phyloP scores from a whole-genome alignment of 2,797 vertebrate genomes.

The Fundulus diaphanus region DNA sequence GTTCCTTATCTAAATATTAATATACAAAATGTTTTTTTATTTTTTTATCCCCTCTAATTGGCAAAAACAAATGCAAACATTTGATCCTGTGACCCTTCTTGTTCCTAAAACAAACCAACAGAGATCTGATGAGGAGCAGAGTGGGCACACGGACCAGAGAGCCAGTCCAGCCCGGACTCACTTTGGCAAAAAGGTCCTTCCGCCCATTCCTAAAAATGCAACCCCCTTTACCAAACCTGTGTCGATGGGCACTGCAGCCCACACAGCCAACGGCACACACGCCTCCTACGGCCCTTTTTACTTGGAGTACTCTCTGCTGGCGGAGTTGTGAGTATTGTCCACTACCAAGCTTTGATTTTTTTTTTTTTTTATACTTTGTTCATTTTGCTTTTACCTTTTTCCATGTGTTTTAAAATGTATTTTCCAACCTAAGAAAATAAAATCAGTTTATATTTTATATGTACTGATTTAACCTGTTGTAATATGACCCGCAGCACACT shows the following conservation, averaged over 20 bases:
- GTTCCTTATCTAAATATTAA: neutral
- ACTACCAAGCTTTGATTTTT: neutral
- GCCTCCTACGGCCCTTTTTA: slow-evolving; percentile 98
- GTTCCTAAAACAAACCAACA: slow-evolving; percentile 57
- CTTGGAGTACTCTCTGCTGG: slow-evolving; percentile 96
- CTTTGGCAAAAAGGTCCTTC: slow-evolving; percentile 90
- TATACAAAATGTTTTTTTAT: neutral
- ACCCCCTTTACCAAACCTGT: slow-evolving; percentile 91
- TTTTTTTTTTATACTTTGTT: neutral
- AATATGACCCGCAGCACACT: slow-evolving; percentile 85
- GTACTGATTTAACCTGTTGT: slow-evolving; percentile 25
- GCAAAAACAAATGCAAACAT: neutral
- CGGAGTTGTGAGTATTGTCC: slow-evolving; percentile 91
- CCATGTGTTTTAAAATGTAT: too few species aligned
- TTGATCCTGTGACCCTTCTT: slow-evolving; percentile 18
- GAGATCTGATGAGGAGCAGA: slow-evolving; percentile 93
- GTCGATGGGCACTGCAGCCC: slow-evolving; percentile 82
- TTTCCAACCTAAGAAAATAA: neutral
- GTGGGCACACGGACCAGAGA: slow-evolving; percentile 84
- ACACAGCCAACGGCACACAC: slow-evolving; percentile 93
- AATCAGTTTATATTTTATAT: neutral
- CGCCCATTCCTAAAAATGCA: slow-evolving; percentile 91
- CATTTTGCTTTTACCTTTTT: neutral
- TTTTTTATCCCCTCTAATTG: neutral
- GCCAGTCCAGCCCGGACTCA: slow-evolving; percentile 86